A percentile compares a stretch with the other conserved stretches of the same genome.
Conservation (phyloP, 2,113 vertebrate species). For the Cichladusa arquata region DNA sequence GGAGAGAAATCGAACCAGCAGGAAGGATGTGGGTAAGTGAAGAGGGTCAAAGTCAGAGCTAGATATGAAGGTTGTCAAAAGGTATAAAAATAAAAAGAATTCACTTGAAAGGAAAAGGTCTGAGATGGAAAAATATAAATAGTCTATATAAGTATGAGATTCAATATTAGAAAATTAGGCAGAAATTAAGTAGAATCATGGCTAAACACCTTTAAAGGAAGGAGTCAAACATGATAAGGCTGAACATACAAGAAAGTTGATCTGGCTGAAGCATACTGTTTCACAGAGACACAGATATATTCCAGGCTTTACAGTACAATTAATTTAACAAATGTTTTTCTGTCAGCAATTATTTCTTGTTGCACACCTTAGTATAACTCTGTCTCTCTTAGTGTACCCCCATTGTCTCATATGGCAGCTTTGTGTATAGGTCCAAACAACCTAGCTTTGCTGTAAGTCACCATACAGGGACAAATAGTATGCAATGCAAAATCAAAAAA, state of each 20-base stretch:
- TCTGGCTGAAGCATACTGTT: not conserved
- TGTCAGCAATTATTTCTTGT: not conserved
- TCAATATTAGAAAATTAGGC: not conserved
- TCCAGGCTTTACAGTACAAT: not conserved
- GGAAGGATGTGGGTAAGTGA: not conserved
- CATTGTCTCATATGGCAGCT: not conserved
- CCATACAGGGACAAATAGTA: not conserved
- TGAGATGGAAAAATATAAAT: not conserved
- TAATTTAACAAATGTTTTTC: not conserved
- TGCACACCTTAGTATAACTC: not conserved
- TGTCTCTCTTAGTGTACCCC: not conserved
- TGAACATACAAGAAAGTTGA: not conserved
- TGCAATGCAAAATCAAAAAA: not conserved
- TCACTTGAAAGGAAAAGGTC: not conserved
- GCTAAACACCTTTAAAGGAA: not conserved
- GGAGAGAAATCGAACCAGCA: constrained; percentile 6
- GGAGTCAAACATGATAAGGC: not conserved
- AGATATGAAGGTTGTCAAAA: not conserved
- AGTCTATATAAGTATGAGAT: not conserved
- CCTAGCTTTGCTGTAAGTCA: not conserved
- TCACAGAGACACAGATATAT: not conserved
- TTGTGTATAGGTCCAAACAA: not conserved
- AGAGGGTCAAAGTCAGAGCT: not conserved
- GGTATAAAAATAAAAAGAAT: not conserved
- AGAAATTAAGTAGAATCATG: not conserved